These are phyloP conservation scores for Sebastes goodei DNA, from an alignment of 2,797 vertebrate genomes.

Conservation along the genomic window DNA sequence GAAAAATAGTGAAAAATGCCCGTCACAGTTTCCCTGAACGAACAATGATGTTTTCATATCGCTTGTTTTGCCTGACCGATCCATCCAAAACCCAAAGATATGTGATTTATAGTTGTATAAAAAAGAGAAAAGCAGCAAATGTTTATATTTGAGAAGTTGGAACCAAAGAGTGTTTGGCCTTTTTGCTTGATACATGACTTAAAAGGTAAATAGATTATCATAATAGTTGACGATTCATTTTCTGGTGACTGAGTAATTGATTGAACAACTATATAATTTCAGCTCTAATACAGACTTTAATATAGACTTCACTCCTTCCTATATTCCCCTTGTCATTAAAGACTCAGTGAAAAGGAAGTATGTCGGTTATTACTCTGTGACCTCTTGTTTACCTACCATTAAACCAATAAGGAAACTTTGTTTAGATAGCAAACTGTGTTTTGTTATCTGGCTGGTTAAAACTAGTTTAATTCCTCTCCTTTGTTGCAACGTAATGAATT, in stretches of 20 bases:
- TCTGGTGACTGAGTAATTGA: neutral
- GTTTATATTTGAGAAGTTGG: neutral
- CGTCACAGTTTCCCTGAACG: neutral
- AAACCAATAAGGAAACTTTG: slow-evolving; percentile 4
- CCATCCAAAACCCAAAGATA: neutral
- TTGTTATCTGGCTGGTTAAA: slow-evolving; percentile 10
- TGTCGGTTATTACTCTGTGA: slow-evolving; percentile 32
- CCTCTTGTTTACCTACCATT: slow-evolving; percentile 3
- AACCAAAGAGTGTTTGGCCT: neutral
- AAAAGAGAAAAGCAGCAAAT: neutral
- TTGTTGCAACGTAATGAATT: slow-evolving; percentile 12
- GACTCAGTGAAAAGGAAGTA: neutral
- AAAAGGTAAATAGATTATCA: neutral
- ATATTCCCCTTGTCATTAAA: neutral
- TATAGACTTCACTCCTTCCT: neutral
- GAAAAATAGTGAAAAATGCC: too few species aligned
- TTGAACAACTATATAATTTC: neutral
- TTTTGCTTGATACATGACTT: neutral
- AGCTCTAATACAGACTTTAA: neutral
- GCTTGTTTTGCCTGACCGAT: neutral
- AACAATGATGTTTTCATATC: neutral
- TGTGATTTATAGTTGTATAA: neutral
- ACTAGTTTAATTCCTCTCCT: slow-evolving; percentile 14
- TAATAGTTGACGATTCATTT: neutral
- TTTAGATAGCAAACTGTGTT: neutral